A percentile compares a stretch with the other conserved stretches of the same genome.
Conservation (phyloP, 2,888 invertebrate genomes). For the Alloplasta piceator region DNA sequence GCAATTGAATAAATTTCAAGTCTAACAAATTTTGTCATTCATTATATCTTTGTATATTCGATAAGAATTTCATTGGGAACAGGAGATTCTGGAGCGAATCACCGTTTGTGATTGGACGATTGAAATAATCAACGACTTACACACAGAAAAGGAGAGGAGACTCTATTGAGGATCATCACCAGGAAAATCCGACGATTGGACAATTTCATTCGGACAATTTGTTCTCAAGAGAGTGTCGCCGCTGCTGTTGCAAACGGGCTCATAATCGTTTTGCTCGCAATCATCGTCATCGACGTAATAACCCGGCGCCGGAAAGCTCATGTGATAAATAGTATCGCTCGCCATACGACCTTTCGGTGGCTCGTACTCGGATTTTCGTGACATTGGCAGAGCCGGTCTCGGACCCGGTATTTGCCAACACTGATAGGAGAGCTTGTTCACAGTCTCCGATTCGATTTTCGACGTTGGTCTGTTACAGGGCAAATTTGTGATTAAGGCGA, state of each 20-base stretch:
- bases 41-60: not conserved
- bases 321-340: constrained; percentile 77
- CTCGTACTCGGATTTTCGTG: constrained; percentile 73
- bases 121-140: not conserved
- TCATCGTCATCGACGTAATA: constrained; percentile 71
- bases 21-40: constrained; percentile 29
- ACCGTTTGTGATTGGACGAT: not conserved
- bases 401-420: constrained; percentile 73
- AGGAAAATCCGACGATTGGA: not conserved
- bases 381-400: constrained; percentile 78
- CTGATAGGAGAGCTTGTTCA: constrained; percentile 80
- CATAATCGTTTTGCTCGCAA: constrained; percentile 18
- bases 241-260: not conserved
- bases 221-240: not conserved
- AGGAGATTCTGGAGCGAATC: too few species aligned
- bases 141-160: not conserved
- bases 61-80: not conserved
- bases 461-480: constrained; percentile 73
- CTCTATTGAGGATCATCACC: too few species aligned
- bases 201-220: not conserved
- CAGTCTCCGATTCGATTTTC: constrained; percentile 79
- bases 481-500: too few species aligned
- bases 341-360: constrained; percentile 75
- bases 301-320: constrained; percentile 80
- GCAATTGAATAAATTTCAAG: constrained; percentile 73